Conservation (phyloP, 2,888 invertebrate genomes). For the Mallateleia sp. region DNA sequence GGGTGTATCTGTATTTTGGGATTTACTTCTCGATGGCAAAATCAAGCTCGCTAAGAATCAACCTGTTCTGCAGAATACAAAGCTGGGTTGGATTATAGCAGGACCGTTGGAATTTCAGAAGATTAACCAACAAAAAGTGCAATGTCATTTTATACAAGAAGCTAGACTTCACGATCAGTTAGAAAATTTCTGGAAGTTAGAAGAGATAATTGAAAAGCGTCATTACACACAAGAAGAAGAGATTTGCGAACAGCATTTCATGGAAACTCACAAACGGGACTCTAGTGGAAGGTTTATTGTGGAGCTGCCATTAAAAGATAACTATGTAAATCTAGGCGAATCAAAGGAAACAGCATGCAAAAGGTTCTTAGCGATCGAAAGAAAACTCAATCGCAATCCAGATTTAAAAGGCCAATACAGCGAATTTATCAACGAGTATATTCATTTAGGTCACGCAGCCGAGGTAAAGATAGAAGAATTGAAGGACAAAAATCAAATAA, state of each 20-base stretch:
- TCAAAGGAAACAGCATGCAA: neutral
- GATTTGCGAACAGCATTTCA: neutral
- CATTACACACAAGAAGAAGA: neutral
- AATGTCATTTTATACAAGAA: neutral
- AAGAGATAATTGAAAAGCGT: neutral
- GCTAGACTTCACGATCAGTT: slow-evolving; percentile 13
- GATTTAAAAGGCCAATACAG: neutral
- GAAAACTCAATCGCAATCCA: neutral
- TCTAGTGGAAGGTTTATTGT: neutral
- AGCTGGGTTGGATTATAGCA: slow-evolving; percentile 15
- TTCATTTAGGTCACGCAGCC: neutral
- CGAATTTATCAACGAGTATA: neutral
- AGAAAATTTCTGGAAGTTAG: slow-evolving; percentile 22
- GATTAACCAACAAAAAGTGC: neutral
- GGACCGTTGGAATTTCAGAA: neutral
- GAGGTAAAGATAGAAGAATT: neutral
- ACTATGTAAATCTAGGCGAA: neutral
- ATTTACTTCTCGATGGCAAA: neutral
- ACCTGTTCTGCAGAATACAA: slow-evolving; percentile 4
- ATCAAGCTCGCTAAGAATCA: neutral
- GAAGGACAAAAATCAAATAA: neutral
- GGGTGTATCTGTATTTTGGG: neutral
- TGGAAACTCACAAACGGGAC: neutral
- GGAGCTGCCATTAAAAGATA: neutral
- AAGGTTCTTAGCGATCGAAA: neutral